Base-by-base conservation (phyloP, 2,888 invertebrate species). In the Flexamia atlantica region DNA sequence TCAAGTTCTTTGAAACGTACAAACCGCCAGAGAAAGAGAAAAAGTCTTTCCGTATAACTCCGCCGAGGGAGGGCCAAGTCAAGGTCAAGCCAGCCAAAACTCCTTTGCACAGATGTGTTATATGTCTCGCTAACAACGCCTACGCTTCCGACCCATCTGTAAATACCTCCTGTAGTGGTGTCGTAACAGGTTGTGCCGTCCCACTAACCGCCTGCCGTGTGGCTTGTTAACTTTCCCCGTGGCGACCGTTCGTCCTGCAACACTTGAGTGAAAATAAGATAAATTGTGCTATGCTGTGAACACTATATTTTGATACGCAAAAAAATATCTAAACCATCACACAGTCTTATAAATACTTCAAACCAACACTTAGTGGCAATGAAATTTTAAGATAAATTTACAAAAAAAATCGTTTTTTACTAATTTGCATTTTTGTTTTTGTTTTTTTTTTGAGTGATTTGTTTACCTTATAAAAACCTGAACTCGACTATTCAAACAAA, bases 1-100 rank as follows among this genome's bases (percentile, higher is more conserved):
- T 97, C 92, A 95, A 96, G 91, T 97, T 97, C 92, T 97, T 97
- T 91, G 97, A 97, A 92, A 95, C 95, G 0, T 97, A 96, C 92
- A 93, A 93, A 88, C 95, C 96, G 79, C 94, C 95, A 87, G 93
- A 93, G 87, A 91, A 92, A 88, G 91, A 92, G 87, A 92, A 94
- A 88, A 95, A 94, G 90, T 92, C 94, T 90, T 97, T 97, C 92
- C 93, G 97, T 88, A 97, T 97, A 91, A 97, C 97, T 53, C 97
- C 97, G 85, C 97, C 97, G 0, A 91, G 97, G 86, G 97, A 97
- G 88, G 94, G 94, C 86, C 93, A 94, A 91, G 92, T 92, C 85
- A 94, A 94, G 93, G 93, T 93, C 57, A 79, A 79, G 53, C 53
- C 79, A 53, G 53, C 57, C 36, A 72, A 72, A 40, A 36, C 72